These are phyloP conservation scores for Yoshiicerus persimilis DNA, from an alignment of 1,140 invertebrate species.

Conservation along the genomic window DNA sequence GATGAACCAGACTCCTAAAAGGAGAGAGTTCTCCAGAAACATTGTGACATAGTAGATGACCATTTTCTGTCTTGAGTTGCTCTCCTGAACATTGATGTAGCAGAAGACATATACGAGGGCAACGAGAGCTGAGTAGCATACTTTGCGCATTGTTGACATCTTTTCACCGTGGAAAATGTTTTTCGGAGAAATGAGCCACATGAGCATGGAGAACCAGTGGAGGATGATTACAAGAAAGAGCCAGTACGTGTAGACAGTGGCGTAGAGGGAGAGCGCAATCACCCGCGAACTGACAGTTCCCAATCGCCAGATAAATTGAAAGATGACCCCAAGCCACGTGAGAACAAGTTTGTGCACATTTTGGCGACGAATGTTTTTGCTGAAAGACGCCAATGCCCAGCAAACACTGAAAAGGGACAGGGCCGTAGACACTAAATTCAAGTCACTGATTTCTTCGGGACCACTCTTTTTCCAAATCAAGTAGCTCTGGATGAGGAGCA, in stretches of 20 bases:
- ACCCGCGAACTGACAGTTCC: constrained; percentile 83
- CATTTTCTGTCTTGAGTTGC: constrained; percentile 77
- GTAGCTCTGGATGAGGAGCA: constrained; percentile 80
- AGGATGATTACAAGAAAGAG: constrained; percentile 76
- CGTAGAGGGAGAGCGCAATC: constrained; percentile 79
- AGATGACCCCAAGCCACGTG: constrained; percentile 86
- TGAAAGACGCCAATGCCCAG: constrained; percentile 87
- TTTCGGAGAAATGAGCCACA: constrained; percentile 81
- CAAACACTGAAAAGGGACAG: constrained; percentile 81
- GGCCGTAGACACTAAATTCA: constrained; percentile 78
- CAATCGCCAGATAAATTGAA: constrained; percentile 72
- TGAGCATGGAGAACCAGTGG: constrained; percentile 81
- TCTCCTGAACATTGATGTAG: constrained; percentile 84
- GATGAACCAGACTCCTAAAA: constrained; percentile 69
- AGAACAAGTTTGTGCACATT: constrained; percentile 81
- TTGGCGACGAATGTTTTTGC: constrained; percentile 76
- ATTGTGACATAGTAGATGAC: constrained; percentile 87
- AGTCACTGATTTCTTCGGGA: constrained; percentile 65
- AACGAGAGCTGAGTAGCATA: constrained; percentile 70
- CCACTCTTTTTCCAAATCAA: constrained; percentile 59
- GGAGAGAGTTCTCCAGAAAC: constrained; percentile 80
- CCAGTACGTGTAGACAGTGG: constrained; percentile 79
- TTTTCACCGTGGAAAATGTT: constrained; percentile 80
- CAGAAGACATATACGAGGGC: constrained; percentile 86
- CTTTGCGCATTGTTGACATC: constrained; percentile 66